Conservation (phyloP, 1,140 invertebrate genomes). For the Schlechtendalia chinensis region DNA sequence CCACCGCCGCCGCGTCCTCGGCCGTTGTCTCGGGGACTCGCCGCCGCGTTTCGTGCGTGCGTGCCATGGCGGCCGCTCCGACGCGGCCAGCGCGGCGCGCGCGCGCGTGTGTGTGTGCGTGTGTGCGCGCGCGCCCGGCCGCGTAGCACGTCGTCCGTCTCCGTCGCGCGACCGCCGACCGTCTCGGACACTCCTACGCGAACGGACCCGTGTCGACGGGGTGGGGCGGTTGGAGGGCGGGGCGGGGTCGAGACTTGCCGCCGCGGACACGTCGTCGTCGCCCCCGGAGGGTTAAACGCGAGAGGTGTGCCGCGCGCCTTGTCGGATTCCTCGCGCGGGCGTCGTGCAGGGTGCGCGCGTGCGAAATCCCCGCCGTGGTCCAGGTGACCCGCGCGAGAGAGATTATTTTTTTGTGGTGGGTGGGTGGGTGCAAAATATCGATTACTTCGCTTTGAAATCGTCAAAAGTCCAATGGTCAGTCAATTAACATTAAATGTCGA, state of each 20-base stretch:
- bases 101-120: too few species aligned
- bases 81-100: too few species aligned
- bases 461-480: too few species aligned
- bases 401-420: too few species aligned
- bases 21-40: slow-evolving; percentile 24
- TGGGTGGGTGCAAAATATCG: too few species aligned
- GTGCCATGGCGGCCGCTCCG: slow-evolving; percentile 10
- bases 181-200: slow-evolving; percentile 45
- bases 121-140: too few species aligned
- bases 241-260: slow-evolving; percentile 11
- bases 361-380: too few species aligned
- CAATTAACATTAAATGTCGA: too few species aligned
- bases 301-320: neutral
- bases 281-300: slow-evolving; percentile 19
- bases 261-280: slow-evolving; percentile 13
- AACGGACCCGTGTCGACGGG: neutral
- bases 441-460: too few species aligned
- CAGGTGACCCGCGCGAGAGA: too few species aligned
- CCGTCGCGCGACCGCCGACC: too few species aligned
- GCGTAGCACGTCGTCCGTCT: too few species aligned
- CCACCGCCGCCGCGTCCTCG: slow-evolving; percentile 22
- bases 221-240: neutral
- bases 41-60: neutral
- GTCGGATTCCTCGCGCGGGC: slow-evolving; percentile 43
- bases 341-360: slow-evolving; percentile 9